Base-by-base conservation (phyloP, 2,797 vertebrate species). In the Centroberyx gerrardi region DNA sequence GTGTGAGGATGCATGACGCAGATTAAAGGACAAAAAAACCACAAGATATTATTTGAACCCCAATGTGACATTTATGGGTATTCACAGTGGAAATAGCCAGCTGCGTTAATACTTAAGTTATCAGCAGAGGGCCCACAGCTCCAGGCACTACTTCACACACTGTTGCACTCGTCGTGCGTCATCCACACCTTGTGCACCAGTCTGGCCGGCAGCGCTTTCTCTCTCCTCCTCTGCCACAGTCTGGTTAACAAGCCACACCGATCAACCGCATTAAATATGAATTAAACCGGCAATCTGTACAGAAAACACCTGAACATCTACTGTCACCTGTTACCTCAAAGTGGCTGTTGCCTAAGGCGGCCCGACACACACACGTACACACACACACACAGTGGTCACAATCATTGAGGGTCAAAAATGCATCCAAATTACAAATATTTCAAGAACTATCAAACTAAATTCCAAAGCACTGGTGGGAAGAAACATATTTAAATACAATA, bases 161-260 rank as follows among this genome's bases (percentile, higher is more conserved):
- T 56, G 82, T 58, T 86, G 83, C 85, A 68, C 85, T 78, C 64
- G 63, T 33, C 46, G 42, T 88, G 82, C 73, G 75, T 90, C 90
- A 92, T 90, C 84, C 76, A 83, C 81, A 80, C 80, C 72, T 70
- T 56, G 71, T 66, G 82, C 86, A 69, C 78, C 52, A 15, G 40
- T 72, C 68, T 80, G 38, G 63, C 78, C 46, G 18, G 42, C 79
- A 77, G 80, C 67, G 70, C 62, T 72, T 68, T 81, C 66, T 76
- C 69, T 84, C 81, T 82, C 60, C 62, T 70, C 68, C 81, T 75
- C 69, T 74, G 77, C 75, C 66, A 75, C 55, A 78, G 78, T 84
- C 80, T 88, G 82, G 83, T 83, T 88, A 91, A 88, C 81, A 88
- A 83, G 80, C 76, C 63, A 66, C 82, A 82, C 29, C 44, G 78